Conservation (phyloP, 2,113 vertebrate species). For the Neoarius graeffei region DNA sequence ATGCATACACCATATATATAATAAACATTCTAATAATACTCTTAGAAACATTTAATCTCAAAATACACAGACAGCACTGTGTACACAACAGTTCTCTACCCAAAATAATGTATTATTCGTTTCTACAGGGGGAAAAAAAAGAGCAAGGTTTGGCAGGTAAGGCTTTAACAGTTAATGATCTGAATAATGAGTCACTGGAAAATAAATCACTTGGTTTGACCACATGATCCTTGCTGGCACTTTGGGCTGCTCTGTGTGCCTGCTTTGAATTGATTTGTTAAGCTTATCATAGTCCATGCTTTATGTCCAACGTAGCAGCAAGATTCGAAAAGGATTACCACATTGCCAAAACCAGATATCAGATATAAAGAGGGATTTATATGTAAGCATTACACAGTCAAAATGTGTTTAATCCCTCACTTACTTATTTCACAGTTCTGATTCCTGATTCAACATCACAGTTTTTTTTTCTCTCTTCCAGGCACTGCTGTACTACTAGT, state of each 20-base stretch:
- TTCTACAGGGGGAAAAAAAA: neutral
- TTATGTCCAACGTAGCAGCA: neutral
- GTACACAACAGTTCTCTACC: constrained; percentile 32
- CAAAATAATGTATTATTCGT: constrained; percentile 31
- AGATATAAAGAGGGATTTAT: too few species aligned
- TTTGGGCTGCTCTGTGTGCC: constrained; percentile 20
- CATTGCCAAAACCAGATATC: neutral
- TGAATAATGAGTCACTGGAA: constrained; percentile 26
- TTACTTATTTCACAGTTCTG: neutral
- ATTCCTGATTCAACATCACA: neutral
- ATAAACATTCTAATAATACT: neutral
- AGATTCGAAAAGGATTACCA: neutral
- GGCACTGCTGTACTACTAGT: neutral
- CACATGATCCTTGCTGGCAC: constrained; percentile 18
- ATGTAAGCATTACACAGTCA: too few species aligned
- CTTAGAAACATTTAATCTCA: constrained; percentile 10
- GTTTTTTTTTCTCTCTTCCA: neutral
- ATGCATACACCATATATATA: neutral
- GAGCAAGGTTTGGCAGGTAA: constrained; percentile 10
- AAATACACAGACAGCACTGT: neutral
- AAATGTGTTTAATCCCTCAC: neutral
- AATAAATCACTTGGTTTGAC: constrained; percentile 35
- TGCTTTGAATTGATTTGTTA: constrained; percentile 27
- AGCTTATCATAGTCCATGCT: constrained; percentile 6
- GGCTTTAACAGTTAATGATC: constrained; percentile 6